A percentile compares a stretch with the other conserved stretches of the same genome.
phyloP scores from a whole-genome alignment of 2,888 invertebrate species.

The Euplagia quadripunctaria region DNA sequence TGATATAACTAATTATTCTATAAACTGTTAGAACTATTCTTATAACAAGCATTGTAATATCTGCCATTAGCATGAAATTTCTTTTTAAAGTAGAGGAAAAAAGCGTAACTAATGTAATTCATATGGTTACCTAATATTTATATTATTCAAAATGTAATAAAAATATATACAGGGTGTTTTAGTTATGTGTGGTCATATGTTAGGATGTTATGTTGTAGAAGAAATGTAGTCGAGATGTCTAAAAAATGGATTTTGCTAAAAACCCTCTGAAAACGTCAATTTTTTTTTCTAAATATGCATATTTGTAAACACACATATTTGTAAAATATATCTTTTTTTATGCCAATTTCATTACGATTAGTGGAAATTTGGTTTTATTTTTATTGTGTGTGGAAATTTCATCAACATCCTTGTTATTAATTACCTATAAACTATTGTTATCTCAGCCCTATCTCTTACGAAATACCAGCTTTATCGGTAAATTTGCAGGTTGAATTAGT shows the following conservation, averaged over 20 bases:
- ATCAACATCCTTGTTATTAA: neutral
- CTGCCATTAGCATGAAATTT: constrained; percentile 9
- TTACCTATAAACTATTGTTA: neutral
- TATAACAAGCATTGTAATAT: neutral
- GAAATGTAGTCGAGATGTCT: neutral
- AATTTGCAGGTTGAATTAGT: neutral
- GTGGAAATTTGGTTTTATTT: too few relatives aligned
- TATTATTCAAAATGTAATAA: constrained; percentile 18
- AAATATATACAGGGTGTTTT: neutral
- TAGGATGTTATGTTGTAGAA: neutral
- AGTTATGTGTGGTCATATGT: neutral
- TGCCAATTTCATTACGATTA: too few relatives aligned
- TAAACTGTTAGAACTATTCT: neutral
- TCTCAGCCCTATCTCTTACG: neutral
- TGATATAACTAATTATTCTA: neutral
- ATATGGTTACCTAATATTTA: constrained; percentile 27
- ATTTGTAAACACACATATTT: too few relatives aligned
- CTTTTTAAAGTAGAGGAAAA: constrained; percentile 19
- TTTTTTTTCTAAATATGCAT: too few relatives aligned
- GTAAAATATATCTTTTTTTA: too few relatives aligned
- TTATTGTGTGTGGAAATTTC: too few relatives aligned
- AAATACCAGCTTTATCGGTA: neutral
- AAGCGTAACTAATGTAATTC: constrained; percentile 38
- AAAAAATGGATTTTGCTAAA: too few relatives aligned
- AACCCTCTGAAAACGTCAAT: too few relatives aligned